Evolutionary conservation across 2,797 vertebrate genomes (phyloP), one percentile per base, ranked within the genome.

Genomic region (Danio aesculapii): DNA sequence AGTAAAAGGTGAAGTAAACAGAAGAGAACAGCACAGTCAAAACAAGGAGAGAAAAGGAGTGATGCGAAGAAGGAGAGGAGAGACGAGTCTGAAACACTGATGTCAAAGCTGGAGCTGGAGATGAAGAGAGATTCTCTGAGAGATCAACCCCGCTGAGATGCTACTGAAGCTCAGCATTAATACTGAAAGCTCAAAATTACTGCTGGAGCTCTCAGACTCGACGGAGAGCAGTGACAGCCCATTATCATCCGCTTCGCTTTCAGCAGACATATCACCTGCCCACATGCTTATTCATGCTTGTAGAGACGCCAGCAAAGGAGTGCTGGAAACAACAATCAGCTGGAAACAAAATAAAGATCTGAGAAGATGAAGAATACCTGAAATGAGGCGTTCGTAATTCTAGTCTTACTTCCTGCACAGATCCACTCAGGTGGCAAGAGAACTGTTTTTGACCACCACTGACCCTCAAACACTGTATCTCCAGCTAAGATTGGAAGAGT

Each of bases 141-240:
- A 73, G 71, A 73, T 73, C 55, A 73, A 73, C 58, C 70, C 55
- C 43, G 14, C 41, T 21, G 70, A 61, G 70, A 72, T 11, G n/a
- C 19, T 49, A 11, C 71, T 61, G 71, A 58, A 72, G 41, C 53
- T 57, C 21, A 69, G 41, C 17, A 9, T 43, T 72, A 46, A 72
- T 46, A 19, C 53, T 72, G 14, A 69, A 69, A 39, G 21, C 0
- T 39, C 8, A 30, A 8, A 6, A 52, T 52, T 4, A 69, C 19
- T 13, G 6, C 64, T 67, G 12, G 12, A 14, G 5, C 44, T 47
- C 16, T n/a, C 6, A 53, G 52, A 55, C 6, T 63, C 16, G 4
- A 63, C 63, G 13, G 46, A 67, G 47, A 69, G 47, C 16, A 6
- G 21, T 50, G 47, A 68, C 66, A 50, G 13, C 47, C 19, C 47